Evolutionary conservation across 1,140 invertebrate genomes (phyloP), one percentile per base, ranked within the genome.

Genomic region (Tyrophagus putrescentiae): DNA sequence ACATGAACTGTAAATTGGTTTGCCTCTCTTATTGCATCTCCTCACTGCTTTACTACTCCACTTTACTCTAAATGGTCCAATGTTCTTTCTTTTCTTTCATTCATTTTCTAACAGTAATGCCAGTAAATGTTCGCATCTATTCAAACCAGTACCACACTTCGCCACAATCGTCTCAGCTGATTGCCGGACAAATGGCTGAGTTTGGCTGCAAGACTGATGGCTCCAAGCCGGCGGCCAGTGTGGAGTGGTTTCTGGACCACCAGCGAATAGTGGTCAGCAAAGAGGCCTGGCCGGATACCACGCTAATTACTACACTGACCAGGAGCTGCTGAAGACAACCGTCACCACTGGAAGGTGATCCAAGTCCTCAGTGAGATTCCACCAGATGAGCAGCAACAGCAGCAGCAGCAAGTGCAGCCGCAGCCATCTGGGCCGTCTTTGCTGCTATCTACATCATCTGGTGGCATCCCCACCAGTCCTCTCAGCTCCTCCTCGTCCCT

Each of bases 171-270:
- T 11, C 18, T 23, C 36, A 41, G 29, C 16, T 59, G n/a, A 59
- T 5, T 13, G 67, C 62, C 16, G 68, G 68, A 32, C 50, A 66
- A 29, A 64, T 59, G 39, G 54, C 63, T 3, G 63, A 65, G 57
- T 56, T 68, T 7, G 52, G 48, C 21, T 69, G 68, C 23, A 54
- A 63, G 23, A 61, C 61, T 21, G 60, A 59, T 7, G 68, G 68
- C 16, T 68, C 68, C 0, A 57, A 67, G 59, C 68, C 68, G 2
- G 33, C 63, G 31, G 65, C 68, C 4, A 52, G 61, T 28, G 60
- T 69, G 3, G 65, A 64, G 32, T 69, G 68, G 68, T 65, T 59
- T 59, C 18, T 59, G 4, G 57, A 44, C 23, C 6, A 42, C 27
- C 36, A 59, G 34, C 34, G 39, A 21, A 59, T 59, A 7, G 25